These are phyloP conservation scores for Apistogramma diplotaenia DNA, from an alignment of 2,113 vertebrate genomes.

Conservation along the genomic window DNA sequence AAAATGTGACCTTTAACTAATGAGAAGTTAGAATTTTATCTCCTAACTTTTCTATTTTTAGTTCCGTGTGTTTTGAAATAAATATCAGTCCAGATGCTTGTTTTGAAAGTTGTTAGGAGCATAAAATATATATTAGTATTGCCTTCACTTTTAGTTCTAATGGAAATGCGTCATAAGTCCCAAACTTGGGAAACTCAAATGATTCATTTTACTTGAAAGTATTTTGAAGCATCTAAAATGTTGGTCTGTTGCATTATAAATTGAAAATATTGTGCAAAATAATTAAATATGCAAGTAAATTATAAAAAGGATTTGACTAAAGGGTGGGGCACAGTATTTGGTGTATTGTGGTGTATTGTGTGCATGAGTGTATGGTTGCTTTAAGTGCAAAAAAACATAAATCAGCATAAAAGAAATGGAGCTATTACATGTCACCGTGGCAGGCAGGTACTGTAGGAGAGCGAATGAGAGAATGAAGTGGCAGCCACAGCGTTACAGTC, in stretches of 20 bases:
- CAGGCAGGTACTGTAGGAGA: not conserved
- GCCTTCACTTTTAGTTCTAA: not conserved
- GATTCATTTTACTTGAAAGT: not conserved
- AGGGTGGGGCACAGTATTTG: not conserved
- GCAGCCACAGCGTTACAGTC: not conserved
- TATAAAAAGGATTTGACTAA: not conserved
- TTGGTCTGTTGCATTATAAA: not conserved
- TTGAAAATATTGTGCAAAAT: not conserved
- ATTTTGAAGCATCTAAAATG: not conserved
- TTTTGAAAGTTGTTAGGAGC: not conserved
- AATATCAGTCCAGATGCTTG: not conserved
- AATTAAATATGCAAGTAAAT: not conserved
- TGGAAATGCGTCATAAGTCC: not conserved
- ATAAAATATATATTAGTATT: not conserved
- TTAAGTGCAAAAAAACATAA: not conserved
- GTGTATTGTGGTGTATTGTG: not conserved
- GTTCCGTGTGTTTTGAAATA: not conserved
- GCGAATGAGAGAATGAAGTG: not conserved
- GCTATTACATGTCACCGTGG: not conserved
- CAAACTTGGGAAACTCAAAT: not conserved
- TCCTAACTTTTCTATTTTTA: not conserved
- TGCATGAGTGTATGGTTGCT: not conserved
- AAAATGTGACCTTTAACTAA: constrained; percentile 20
- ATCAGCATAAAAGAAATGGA: not conserved
- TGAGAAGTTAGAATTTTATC: not conserved